Evolutionary conservation across 2,888 invertebrate species (phyloP), one percentile per base, ranked within the genome.

Genomic region (Hecatera dysodea): DNA sequence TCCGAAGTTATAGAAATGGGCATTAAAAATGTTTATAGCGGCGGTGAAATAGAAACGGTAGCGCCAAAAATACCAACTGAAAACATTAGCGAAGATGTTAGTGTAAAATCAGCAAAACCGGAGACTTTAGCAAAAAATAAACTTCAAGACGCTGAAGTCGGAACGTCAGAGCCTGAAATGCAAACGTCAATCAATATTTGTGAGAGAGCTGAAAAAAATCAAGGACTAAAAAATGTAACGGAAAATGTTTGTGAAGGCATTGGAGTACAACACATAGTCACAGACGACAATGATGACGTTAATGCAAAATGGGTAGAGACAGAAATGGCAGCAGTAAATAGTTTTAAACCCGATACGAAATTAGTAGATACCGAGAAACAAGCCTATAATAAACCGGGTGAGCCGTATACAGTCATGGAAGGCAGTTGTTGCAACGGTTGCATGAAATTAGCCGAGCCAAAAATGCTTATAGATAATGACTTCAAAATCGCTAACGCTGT

Each of bases 181-280:
- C 4, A 39, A 29, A 17, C n/a, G n/a, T n/a, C 29, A 42, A n/a
- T 5, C 17, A 42, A 12, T 33, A 27, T n/a, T 8, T n/a, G 19
- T 48, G 39, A 59, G 1, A 11, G 60, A 15, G 15, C 8, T 44
- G 24, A 67, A 24, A 36, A 6, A 36, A 55, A 42, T 12, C 19
- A n/a, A 6, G 22, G 15, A 27, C 27, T 22, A 27, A 24, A 44
- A 44, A 12, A 44, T 1, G 0, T 33, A 12, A 46, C 17, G 9
- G 27, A 75, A 39, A n/a, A 19, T 12, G 27, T 24, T 68, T n/a
- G 11, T 68, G 44, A n/a, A 22, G n/a, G 22, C 9, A 1, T 19
- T 36, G 22, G 39, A 39, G 39, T 39, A 39, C 15, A 39, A 15
- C 15, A 39, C 42, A 29, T 46, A 17, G 59, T 27, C 17, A 46